Base-by-base conservation (phyloP, 2,797 vertebrate species). In the Echiichthys vipera region DNA sequence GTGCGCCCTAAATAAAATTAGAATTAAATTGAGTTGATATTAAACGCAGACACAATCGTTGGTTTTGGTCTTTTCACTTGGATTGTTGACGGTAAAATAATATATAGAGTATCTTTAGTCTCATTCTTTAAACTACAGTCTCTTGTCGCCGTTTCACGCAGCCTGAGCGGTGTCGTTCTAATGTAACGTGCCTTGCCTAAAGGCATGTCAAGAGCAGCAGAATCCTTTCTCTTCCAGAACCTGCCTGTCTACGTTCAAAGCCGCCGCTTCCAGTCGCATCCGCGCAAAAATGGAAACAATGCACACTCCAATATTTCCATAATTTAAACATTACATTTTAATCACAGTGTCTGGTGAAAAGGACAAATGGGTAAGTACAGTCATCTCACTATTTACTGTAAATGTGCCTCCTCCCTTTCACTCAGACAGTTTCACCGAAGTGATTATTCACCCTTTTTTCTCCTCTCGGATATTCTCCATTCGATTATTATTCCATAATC, bases 401-500 rank as follows among this genome's bases (percentile, higher is more conserved):
- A 84, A 89, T 34, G 55, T 58, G 39, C 74, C 83, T 73, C 78
- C 69, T 81, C 82, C 72, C 59, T 59, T 83, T 68, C 63, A 56
- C 77, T 77, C 80, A 66, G 74, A 66, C 76, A 62, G 74, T 80
- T 80, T 67, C 61, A 58, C 57, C 81, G 47, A 80, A 84, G 82
- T 78, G 80, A 86, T 88, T 86, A 74, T 86, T 86, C 77, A 53
- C 62, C 74, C 72, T 56, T 53, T 46, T 46, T 32, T 46, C 5
- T 47, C 57, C 74, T 77, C 72, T 79, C 70, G 68, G 84, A 87
- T 90, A 74, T 86, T 70, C 70, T 65, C 74, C 2, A 83, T 88
- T 84, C 89, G 84, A 88, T 88, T 89, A 88, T 85, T 86, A 87
- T 80, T 89, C 86, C 72, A 80, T 88, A 89, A 90, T 90, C 89